These are phyloP conservation scores for Unio pictorum DNA, from an alignment of 2,888 invertebrate species.

Conservation along the genomic window DNA sequence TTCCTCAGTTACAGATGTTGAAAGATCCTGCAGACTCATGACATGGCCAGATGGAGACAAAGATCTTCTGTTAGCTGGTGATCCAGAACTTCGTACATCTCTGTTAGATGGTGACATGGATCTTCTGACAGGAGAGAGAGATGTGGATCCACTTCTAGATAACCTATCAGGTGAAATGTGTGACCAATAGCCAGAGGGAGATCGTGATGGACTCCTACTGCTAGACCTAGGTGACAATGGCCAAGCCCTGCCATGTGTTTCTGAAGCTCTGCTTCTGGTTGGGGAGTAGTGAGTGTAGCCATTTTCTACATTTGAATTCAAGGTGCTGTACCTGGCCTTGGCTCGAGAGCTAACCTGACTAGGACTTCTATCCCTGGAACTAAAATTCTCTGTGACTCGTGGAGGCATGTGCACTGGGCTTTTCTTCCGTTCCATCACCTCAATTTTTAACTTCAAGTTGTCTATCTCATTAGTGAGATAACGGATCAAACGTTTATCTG, in stretches of 20 bases:
- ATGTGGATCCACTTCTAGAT: conserved; percentile 16
- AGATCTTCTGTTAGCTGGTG: conserved; percentile 28
- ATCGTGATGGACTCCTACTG: conserved; percentile 21
- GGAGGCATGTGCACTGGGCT: conserved; percentile 31
- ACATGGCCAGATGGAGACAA: conserved; percentile 33
- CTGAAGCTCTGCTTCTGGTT: conserved; percentile 14
- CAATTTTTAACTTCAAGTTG: conserved; percentile 55
- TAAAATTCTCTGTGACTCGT: conserved; percentile 23
- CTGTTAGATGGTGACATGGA: conserved; percentile 15
- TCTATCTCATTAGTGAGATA: conserved; percentile 55
- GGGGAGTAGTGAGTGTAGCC: conserved; percentile 25
- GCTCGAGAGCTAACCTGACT: conserved; percentile 33
- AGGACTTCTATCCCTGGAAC: conserved; percentile 32
- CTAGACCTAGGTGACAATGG: conserved; percentile 32
- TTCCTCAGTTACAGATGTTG: conserved; percentile 41
- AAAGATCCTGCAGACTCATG: conserved; percentile 44
- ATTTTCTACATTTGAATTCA: conserved; percentile 15
- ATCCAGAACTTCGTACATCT: conserved; percentile 26
- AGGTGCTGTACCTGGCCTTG: conserved; percentile 25
- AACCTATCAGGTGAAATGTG: conserved; percentile 36
- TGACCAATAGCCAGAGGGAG: conserved; percentile 31
- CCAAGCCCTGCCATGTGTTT: conserved; percentile 16
- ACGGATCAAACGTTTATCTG: conserved; percentile 39
- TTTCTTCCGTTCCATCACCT: conserved; percentile 45
- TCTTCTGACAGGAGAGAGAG: conserved; percentile 9